Evolutionary conservation across 2,888 invertebrate species (phyloP), one percentile per base, ranked within the genome.

Genomic region (Strigamia crassipes): DNA sequence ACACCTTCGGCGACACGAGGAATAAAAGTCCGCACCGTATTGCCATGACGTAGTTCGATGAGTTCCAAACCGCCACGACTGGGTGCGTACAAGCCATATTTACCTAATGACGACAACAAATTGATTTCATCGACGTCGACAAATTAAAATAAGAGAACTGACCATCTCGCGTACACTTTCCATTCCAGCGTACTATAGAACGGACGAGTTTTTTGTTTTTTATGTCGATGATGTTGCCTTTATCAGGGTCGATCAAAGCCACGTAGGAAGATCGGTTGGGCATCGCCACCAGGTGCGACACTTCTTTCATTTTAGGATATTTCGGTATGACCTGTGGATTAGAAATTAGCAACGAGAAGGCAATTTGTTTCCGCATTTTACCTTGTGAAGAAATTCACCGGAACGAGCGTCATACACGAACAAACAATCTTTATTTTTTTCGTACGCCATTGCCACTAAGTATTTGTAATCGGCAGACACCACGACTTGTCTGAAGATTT

Each of bases 1-100:
- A 99, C 98, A 0, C 99, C 99, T 88, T 99, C 98, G 0, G 98
- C 97, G 0, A 98, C 88, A 82, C 87, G 86, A 1, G 96, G 96
- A 84, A 99, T 97, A 84, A 96, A 94, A 0, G 94, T 96, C 87
- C 94, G 94, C 0, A 96, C 92, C 0, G 94, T 94, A 79, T 93
- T 92, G 0, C 98, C 97, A 86, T 95, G 93, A 86, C 95, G 96
- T 83, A 99, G 89, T 87, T 99, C 98, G 82, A 90, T 86, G 42
- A 98, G 91, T 86, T 99, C 97, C 1, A 99, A 89, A 0, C 99
- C 99, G 0, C 99, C 99, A 81, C 97, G 92, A 77, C 86, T 89
- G 0, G 99, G 98, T 0, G 99, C 97, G 87, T 95, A 97, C 0
- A 99, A 90, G 0, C 98, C 99, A 84, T 92, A 92, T 87, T 95